These are phyloP conservation scores for Echinarachnius parma DNA, from an alignment of 53 echinoderm and acorn worm genomes.

Conservation along the genomic window DNA sequence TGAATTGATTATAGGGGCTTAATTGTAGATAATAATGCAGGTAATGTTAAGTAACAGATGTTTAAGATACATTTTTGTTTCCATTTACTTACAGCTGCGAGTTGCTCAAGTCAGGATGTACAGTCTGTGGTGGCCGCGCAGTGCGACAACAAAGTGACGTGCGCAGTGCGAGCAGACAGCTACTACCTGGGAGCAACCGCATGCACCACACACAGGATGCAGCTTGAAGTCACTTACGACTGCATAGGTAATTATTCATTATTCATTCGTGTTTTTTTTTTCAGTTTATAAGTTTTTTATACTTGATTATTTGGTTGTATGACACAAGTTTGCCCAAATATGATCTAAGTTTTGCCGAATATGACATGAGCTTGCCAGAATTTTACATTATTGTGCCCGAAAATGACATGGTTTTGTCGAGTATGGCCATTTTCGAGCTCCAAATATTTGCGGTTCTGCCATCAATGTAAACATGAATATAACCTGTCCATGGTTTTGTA, in stretches of 20 bases:
- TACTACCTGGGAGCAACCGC: conserved; percentile 53
- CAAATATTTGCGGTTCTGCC: no score
- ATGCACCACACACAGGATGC: conserved; percentile 62
- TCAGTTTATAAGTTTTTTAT: not conserved
- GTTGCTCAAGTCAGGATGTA: conserved; percentile 62
- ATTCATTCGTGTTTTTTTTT: not conserved
- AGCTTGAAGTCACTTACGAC: conserved; percentile 66
- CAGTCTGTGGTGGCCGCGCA: conserved; percentile 29
- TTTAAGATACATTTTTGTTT: no score
- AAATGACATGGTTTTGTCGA: not conserved
- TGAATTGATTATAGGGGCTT: not conserved
- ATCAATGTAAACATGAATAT: no score
- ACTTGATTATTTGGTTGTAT: no score
- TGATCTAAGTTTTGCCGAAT: no score
- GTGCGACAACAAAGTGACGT: conserved; percentile 78
- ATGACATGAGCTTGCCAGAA: no score
- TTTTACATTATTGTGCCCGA: not conserved
- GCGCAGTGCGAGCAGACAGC: conserved; percentile 43
- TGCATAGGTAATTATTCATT: conserved; percentile 65
- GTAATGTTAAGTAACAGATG: no score
- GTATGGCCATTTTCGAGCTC: no score
- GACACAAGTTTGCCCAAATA: no score
- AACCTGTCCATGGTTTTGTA: no score
- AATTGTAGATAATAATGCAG: not conserved
- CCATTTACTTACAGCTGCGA: conserved; percentile 19